Conservation (phyloP, 2,113 vertebrate species). For the Ifrita kowaldi region DNA sequence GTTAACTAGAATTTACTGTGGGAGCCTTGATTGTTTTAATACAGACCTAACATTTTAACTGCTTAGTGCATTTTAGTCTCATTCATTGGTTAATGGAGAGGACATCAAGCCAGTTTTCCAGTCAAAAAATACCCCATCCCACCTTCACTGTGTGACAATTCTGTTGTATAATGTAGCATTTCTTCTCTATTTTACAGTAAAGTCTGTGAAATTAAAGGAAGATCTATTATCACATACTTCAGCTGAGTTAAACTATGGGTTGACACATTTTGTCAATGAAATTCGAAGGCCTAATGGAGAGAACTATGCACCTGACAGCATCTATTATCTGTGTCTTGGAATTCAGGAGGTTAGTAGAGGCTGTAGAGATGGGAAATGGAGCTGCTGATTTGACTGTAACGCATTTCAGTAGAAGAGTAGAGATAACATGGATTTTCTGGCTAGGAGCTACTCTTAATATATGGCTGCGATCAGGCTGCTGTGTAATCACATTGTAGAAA, state of each 20-base stretch:
- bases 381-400: not conserved
- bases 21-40: not conserved
- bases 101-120: not conserved
- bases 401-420: not conserved
- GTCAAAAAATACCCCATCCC: not conserved
- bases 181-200: slow-evolving; percentile 66
- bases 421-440: not conserved
- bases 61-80: not conserved
- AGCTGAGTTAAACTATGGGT: slow-evolving; percentile 81
- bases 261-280: slow-evolving; percentile 89
- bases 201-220: slow-evolving; percentile 82
- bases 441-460: not conserved
- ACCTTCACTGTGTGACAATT: not conserved
- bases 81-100: not conserved
- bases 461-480: not conserved
- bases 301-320: slow-evolving; percentile 92
- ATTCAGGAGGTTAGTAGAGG: slow-evolving; percentile 91
- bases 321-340: slow-evolving; percentile 95
- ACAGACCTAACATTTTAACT: not conserved
- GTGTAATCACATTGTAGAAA: not conserved
- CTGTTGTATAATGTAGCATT: slow-evolving; percentile 17
- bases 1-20: not conserved
- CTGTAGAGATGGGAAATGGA: not conserved
- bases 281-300: slow-evolving; percentile 89
- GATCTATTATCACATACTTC: slow-evolving; percentile 84